Base-by-base conservation (phyloP, 1,140 invertebrate species). In the Drosophila azteca region DNA sequence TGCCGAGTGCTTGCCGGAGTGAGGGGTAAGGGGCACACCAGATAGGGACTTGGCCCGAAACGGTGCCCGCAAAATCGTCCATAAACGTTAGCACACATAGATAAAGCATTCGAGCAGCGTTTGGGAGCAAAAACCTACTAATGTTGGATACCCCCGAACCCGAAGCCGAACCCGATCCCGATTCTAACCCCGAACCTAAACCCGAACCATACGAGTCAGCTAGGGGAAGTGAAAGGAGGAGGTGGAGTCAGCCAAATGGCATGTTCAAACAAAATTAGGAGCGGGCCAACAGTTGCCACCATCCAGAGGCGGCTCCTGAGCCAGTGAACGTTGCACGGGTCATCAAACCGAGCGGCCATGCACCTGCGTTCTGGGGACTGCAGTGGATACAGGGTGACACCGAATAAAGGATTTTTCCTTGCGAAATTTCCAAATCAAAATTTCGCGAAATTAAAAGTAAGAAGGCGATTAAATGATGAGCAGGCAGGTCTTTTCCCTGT, bases 221-320 rank as follows among this genome's bases (percentile, higher is more conserved):
- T 5, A 26, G 24, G 24, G 24, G 24, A 26, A 26, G 24, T 26
- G 24, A 4, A 4, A 26, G 24, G 31, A 26, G 24, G 31, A 29
- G 26, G 50, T 9, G 20, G 6, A 13, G 9, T 45, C 45, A 49
- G 43, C 50, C 52, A 61, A 65, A 62, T 74, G 60, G 58, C 62
- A 75, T 77, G 82, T 71, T 85, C 74, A 85, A 85, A 85, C 76
- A 85, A 82, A 82, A 88, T 85, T 78, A 85, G 65, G 35, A 39
- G 82, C 63, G 52, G 69, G 52, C 73, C 68, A 81, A 64, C 77
- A 65, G 72, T 46, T 59, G 43, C 54, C 63, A 53, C 29, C 31
- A 31, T 31, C 8, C 29, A 31, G 29, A 31, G 50, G 64, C 54
- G 44, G 39, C 31, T 53, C 39, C 35, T 45, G 64, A 46, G 52